Conservation (phyloP, 1,140 invertebrate genomes). For the Drosophila takahashii region DNA sequence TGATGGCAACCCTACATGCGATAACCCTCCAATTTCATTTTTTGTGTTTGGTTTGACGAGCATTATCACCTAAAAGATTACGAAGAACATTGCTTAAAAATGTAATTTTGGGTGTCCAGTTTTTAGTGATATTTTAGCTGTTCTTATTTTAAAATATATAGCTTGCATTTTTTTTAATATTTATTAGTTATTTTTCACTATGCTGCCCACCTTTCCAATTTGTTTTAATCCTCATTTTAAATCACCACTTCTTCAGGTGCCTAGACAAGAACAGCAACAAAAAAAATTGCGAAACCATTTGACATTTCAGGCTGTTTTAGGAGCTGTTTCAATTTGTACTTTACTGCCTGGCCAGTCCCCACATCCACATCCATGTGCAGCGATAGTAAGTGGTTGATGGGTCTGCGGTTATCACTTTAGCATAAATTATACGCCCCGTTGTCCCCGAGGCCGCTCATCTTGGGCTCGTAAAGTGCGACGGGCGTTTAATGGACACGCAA, state of each 20-base stretch:
- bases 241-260: not conserved
- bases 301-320: not conserved
- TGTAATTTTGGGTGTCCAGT: no score
- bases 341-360: not conserved
- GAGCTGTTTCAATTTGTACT: not conserved
- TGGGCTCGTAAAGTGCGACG: conserved; percentile 49
- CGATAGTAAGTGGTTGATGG: conserved; percentile 39
- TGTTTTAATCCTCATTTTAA: no score
- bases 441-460: not conserved
- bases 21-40: no score
- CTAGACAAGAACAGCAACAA: not conserved
- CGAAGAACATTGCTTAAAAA: no score
- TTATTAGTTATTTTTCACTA: no score
- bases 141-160: no score
- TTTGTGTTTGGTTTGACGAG: no score
- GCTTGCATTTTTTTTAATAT: no score
- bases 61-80: no score
- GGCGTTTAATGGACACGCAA: conserved; percentile 48
- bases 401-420: conserved; percentile 50
- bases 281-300: not conserved
- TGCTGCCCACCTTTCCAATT: no score
- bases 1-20: no score
- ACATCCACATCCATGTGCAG: conserved; percentile 15
- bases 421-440: conserved; percentile 50
- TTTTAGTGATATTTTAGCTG: no score